Base-by-base conservation (phyloP, 2,888 invertebrate species). In the Catocala sponsa region DNA sequence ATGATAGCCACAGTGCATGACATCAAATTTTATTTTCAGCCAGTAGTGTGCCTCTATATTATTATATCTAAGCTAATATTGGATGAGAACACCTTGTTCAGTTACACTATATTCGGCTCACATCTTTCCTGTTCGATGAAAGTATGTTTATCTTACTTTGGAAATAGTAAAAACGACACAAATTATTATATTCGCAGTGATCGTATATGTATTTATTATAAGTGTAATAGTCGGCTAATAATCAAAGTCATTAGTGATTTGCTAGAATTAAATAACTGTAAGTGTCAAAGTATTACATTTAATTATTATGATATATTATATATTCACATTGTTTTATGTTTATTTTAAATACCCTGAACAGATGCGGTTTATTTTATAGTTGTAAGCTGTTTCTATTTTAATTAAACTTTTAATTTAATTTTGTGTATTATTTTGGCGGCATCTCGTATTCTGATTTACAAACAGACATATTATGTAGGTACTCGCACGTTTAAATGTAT, bases 331-430 rank as follows among this genome's bases (percentile, higher is more conserved):
- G 55, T 67, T 64, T 64, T 67, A 55, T 62, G 48, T 64, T 54
- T 47, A 59, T 64, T 63, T 59, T 69, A 57, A 33, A 13, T 51
- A 50, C 12, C 9, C 32, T 13, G 15, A 48, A 59, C 33, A 51
- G 55, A 60, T 59, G 57, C 46, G 42, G 50, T 65, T 70, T 66
- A 59, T 68, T 65, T 70, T 74, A 63, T 80, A 81, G 64, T 71
- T 67, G 25, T 84, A 84, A 80, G 79, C 69, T 84, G 83, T 84
- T 84, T 83, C 74, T 78, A 72, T 77, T 80, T 78, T 74, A 68
- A 84, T 81, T 81, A 85, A 84, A 84, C 70, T 64, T 66, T 72
- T 65, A 69, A 63, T 53, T 52, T 56, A 59, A 64, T 48, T 42
- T 32, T 13, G 46, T 60, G 59, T 46, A 2, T 63, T 61, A 44